Percentiles rank a stretch among this genome's conserved stretches.
Conservation (phyloP, 1,140 invertebrate genomes). For the Cydia fagiglandana region DNA sequence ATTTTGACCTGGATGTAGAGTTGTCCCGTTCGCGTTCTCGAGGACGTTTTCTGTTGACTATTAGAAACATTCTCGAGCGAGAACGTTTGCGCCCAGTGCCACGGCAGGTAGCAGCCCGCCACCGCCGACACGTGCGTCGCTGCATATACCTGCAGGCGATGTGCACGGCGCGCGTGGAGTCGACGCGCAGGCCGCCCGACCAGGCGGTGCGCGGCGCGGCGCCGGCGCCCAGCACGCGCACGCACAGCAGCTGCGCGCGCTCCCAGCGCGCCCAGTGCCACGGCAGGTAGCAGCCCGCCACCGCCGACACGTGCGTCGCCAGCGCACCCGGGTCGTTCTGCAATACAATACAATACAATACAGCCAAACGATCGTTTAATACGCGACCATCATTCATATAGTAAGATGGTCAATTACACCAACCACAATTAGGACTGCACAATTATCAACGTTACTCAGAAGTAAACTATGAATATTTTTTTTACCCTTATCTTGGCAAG, state of each 20-base stretch:
- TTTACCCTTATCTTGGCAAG: too few species aligned
- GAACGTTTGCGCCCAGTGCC: conserved; percentile 85
- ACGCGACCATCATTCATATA: background rate
- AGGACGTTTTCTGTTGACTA: too few species aligned
- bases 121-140: conserved; percentile 87
- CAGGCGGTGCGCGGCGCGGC: conserved; percentile 76
- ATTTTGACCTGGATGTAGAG: too few species aligned
- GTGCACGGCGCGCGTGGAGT: conserved; percentile 92
- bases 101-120: conserved; percentile 93
- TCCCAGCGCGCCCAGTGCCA: conserved; percentile 97
- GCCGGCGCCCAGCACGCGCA: conserved; percentile 82
- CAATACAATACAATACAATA: background rate
- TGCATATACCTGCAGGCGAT: conserved; percentile 80
- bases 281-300: conserved; percentile 93
- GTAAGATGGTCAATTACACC: too few species aligned
- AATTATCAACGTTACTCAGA: too few species aligned
- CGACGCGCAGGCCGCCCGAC: conserved; percentile 97
- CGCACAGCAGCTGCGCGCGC: conserved; percentile 79
- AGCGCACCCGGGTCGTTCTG: conserved; percentile 84
- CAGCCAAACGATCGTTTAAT: background rate
- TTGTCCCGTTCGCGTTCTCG: too few species aligned
- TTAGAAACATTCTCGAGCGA: too few species aligned
- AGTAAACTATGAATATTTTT: too few species aligned
- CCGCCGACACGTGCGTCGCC: conserved; percentile 86
- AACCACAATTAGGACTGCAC: too few species aligned